Base-by-base conservation (phyloP, 1,140 invertebrate genomes). In the Frieseomelitta varia region DNA sequence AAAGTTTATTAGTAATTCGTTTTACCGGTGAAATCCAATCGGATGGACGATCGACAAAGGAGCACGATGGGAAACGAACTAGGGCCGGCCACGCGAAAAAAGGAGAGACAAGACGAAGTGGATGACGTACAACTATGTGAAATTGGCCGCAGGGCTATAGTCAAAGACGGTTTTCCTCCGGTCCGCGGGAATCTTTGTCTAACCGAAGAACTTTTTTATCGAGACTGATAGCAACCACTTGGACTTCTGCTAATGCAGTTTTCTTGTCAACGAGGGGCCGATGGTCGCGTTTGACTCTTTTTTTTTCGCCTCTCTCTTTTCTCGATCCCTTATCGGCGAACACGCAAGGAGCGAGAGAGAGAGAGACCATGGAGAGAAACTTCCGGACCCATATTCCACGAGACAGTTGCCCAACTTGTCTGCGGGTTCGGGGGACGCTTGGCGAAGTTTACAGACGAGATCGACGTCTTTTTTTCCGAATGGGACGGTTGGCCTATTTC, bases 191-290 rank as follows among this genome's bases (percentile, higher is more conserved):
- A 83, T 76, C 72, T 79, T 84, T 69, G 79, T 85, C 82, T 81
- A 84, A 81, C 68, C 78, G 30, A 79, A n/a, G 87, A 88, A 39
- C 39, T 65, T 88, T 84, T 87, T 85, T 47, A 81, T 81, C 68
- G 58, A 61, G 56, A 72, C 72, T 61, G 83, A 72, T 65, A 85
- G 65, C 76, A 47, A 27, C 68, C 73, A 81, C 72, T 85, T 77
- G 76, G 53, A 72, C 69, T 68, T 71, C 73, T 61, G 67, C 80
- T 90, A 90, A 90, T 90, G 88, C 88, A 90, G 87, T 90, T 90
- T 88, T 81, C 88, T 90, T 86, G 88, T 90, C 87, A 75, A 71
- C 68, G 67, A 68, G n/a, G 65, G 71, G 65, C 63, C 81, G 75
- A 78, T 76, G 84, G 86, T 63, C 61, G 76, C 56, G 73, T 67